phyloP scores from a whole-genome alignment of 2,797 vertebrate species.

The Lepilemur septentrionalis region DNA sequence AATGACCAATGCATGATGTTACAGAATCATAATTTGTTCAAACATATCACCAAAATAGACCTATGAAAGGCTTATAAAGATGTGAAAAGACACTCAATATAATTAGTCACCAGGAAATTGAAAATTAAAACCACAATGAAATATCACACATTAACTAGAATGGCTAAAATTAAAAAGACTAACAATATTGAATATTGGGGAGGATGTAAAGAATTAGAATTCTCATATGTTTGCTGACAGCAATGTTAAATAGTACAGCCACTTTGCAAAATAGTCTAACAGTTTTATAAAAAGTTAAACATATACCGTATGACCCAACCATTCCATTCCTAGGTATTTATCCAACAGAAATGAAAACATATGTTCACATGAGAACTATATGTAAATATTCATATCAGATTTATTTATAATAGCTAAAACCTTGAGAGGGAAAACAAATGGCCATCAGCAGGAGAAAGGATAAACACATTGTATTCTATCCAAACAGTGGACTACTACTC shows the following conservation, averaged over 20 bases:
- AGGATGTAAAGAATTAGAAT: neutral
- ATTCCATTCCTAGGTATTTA: neutral
- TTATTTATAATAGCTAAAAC: conserved; percentile 20
- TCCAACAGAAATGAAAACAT: neutral
- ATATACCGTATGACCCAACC: neutral
- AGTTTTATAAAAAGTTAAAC: neutral
- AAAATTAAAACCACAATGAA: neutral
- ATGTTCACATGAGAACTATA: neutral
- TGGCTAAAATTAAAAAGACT: neutral
- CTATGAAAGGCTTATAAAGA: neutral
- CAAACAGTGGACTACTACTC: neutral
- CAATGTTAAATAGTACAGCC: neutral
- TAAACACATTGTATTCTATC: neutral
- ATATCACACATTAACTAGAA: neutral
- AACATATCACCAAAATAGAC: neutral
- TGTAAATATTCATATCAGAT: neutral
- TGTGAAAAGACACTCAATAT: neutral
- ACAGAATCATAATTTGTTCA: neutral
- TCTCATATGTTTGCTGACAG: neutral
- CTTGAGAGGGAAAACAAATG: neutral
- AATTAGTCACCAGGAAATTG: neutral
- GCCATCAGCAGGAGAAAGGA: neutral
- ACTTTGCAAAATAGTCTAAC: neutral
- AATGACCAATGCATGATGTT: neutral
- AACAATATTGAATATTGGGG: neutral